Percentiles rank a stretch among this genome's conserved stretches.
Evolutionary conservation across 1,140 invertebrate species (phyloP).

Genomic region (Zophobas morio): DNA sequence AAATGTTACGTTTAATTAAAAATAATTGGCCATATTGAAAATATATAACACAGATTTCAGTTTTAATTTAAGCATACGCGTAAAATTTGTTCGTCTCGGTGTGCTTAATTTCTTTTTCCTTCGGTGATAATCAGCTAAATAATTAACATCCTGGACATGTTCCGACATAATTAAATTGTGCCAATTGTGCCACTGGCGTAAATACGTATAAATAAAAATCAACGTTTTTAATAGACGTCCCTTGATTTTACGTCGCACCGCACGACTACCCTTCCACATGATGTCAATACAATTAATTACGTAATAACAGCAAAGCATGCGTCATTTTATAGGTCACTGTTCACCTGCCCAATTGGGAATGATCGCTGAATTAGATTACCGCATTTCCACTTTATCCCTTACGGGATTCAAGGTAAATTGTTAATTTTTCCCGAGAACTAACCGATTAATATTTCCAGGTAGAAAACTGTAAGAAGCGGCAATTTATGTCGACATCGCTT

Average conservation of each 20-base stretch:
- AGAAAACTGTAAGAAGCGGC: conserved; percentile 22
- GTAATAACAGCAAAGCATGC: conserved; percentile 5
- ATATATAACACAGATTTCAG: conserved; percentile 19
- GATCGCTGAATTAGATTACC: conserved; percentile 19
- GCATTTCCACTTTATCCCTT: conserved; percentile 33
- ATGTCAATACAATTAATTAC: neutral
- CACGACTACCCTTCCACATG: too few species aligned
- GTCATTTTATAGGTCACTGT: conserved; percentile 28
- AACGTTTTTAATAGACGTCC: neutral
- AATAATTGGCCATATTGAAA: conserved; percentile 30
- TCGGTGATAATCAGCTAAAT: conserved; percentile 2
- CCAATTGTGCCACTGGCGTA: neutral
- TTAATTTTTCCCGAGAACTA: conserved; percentile 30
- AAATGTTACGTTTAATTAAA: conserved; percentile 19
- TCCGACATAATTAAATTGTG: neutral
- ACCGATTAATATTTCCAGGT: conserved; percentile 33
- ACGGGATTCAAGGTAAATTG: conserved; percentile 30
- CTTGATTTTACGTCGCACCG: too few species aligned
- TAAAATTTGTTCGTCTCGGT: neutral
- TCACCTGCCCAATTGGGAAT: conserved; percentile 21
- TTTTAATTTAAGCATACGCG: neutral
- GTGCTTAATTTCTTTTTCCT: conserved; percentile 8
- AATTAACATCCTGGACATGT: conserved; percentile 23
- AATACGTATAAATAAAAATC: neutral
- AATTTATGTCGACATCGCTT: conserved; percentile 35